Evolutionary conservation across 1,140 invertebrate genomes (phyloP).

Genomic region (Rhynchophorus ferrugineus): DNA sequence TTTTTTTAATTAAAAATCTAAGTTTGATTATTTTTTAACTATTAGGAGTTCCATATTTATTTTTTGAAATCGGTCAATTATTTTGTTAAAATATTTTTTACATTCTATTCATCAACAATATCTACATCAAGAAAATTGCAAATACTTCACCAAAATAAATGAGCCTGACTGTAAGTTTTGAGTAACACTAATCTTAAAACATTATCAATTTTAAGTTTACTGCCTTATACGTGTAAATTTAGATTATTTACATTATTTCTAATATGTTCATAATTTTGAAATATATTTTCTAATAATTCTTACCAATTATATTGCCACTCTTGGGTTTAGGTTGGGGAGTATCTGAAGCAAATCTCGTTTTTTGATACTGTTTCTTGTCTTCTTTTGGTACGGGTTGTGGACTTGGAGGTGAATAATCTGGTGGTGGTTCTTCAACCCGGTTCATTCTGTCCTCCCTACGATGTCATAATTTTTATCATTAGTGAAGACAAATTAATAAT

Average conservation of each 20-base stretch:
- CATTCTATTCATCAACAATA: too few relatives aligned
- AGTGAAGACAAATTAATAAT: background rate
- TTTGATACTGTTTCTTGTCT: constrained; percentile 54
- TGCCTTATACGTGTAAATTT: background rate
- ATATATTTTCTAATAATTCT: constrained; percentile 15
- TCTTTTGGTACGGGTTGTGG: constrained; percentile 45
- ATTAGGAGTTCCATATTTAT: too few relatives aligned
- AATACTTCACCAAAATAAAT: too few relatives aligned
- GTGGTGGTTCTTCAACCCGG: constrained; percentile 51
- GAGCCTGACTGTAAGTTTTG: too few relatives aligned
- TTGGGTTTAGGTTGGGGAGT: constrained; percentile 42
- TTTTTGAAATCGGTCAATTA: too few relatives aligned
- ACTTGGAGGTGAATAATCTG: constrained; percentile 61
- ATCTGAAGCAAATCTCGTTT: constrained; percentile 57
- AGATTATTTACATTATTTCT: too few relatives aligned
- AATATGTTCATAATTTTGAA: background rate
- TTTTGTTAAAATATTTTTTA: too few relatives aligned
- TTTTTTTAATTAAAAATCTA: too few relatives aligned
- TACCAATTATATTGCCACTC: constrained; percentile 40
- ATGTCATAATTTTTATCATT: background rate
- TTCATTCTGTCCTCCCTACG: constrained; percentile 42
- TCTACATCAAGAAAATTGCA: too few relatives aligned
- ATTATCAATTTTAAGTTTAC: too few relatives aligned
- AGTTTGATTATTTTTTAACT: too few relatives aligned
- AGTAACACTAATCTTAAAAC: too few relatives aligned